These are phyloP conservation scores for Eupleurogrammus muticus DNA, from an alignment of 2,797 vertebrate species.

Conservation along the genomic window DNA sequence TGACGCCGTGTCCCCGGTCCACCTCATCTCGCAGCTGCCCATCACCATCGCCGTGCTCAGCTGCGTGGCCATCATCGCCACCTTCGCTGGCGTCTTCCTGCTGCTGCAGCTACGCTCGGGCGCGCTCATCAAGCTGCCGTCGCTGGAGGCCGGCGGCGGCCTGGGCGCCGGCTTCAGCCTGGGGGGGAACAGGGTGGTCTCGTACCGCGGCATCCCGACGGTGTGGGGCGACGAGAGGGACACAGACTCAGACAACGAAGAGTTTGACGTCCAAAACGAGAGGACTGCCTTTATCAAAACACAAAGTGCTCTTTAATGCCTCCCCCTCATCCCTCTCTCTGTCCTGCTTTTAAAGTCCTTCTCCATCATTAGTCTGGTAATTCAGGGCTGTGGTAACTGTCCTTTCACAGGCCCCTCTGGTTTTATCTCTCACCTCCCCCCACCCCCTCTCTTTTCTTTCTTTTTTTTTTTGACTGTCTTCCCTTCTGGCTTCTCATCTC, in stretches of 20 bases:
- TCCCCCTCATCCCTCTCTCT: slow-evolving; percentile 40
- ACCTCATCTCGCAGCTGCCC: slow-evolving; percentile 81
- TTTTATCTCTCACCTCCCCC: slow-evolving; percentile 45
- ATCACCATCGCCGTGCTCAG: slow-evolving; percentile 90
- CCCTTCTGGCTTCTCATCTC: slow-evolving; percentile 49
- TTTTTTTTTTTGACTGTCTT: too few relatives aligned
- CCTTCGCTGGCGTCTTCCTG: slow-evolving; percentile 90
- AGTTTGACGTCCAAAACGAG: slow-evolving; percentile 91
- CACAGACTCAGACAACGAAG: slow-evolving; percentile 92
- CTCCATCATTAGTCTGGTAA: slow-evolving; percentile 49
- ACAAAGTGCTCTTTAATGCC: slow-evolving; percentile 98
- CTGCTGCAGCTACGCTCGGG: slow-evolving; percentile 93
- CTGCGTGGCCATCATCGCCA: slow-evolving; percentile 91
- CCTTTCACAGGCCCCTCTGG: slow-evolving; percentile 47
- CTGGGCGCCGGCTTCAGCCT: slow-evolving; percentile 70
- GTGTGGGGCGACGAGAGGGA: slow-evolving; percentile 91
- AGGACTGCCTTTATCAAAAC: slow-evolving; percentile 99
- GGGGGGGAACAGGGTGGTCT: slow-evolving; percentile 85
- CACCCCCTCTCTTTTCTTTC: slow-evolving; percentile 19
- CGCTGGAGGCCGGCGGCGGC: slow-evolving; percentile 76
- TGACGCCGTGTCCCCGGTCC: not conserved
- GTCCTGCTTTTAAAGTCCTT: slow-evolving; percentile 60
- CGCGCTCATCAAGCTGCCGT: slow-evolving; percentile 78
- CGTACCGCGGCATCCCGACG: slow-evolving; percentile 94
- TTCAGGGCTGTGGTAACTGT: slow-evolving; percentile 64